Percentiles rank a stretch among this genome's conserved stretches.
These are phyloP conservation scores for Calephelis perditalis DNA, from an alignment of 2,888 invertebrate genomes.

Conservation along the genomic window DNA sequence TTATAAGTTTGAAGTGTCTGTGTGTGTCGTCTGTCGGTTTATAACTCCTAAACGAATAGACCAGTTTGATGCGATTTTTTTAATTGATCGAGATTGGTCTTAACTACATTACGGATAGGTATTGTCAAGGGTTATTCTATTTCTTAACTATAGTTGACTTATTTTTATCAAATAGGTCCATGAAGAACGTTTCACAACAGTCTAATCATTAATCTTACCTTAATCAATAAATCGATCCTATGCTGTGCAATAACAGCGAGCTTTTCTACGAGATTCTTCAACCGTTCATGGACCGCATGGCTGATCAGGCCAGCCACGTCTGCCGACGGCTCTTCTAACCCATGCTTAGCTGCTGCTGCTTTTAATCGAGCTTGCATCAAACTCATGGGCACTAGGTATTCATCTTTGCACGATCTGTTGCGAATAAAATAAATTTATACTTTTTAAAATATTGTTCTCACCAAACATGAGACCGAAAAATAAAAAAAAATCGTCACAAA, in stretches of 20 bases:
- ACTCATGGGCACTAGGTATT: conserved; percentile 88
- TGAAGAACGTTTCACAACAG: background rate
- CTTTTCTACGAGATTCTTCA: conserved; percentile 94
- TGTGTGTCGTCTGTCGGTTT: too few species aligned
- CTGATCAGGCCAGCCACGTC: conserved; percentile 95
- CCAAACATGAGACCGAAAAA: too few species aligned
- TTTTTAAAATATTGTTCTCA: too few species aligned
- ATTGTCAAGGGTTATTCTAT: too few species aligned
- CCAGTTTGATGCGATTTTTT: too few species aligned
- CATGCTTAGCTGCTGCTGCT: conserved; percentile 84
- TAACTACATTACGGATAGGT: too few species aligned
- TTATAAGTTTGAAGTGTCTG: too few species aligned
- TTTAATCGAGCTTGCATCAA: conserved; percentile 88
- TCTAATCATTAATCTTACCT: conserved; percentile 68
- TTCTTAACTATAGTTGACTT: too few species aligned
- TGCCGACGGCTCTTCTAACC: conserved; percentile 88
- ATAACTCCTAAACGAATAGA: too few species aligned
- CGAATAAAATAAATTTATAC: too few species aligned
- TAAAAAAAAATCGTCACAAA: too few species aligned
- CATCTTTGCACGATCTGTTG: conserved; percentile 91
- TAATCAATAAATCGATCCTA: conserved; percentile 91
- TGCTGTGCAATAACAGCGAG: conserved; percentile 96
- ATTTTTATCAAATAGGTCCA: background rate
- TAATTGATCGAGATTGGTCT: too few species aligned
- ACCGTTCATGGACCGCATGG: conserved; percentile 95